Conservation (phyloP, 2,113 vertebrate species). For the Scopus umbretta region DNA sequence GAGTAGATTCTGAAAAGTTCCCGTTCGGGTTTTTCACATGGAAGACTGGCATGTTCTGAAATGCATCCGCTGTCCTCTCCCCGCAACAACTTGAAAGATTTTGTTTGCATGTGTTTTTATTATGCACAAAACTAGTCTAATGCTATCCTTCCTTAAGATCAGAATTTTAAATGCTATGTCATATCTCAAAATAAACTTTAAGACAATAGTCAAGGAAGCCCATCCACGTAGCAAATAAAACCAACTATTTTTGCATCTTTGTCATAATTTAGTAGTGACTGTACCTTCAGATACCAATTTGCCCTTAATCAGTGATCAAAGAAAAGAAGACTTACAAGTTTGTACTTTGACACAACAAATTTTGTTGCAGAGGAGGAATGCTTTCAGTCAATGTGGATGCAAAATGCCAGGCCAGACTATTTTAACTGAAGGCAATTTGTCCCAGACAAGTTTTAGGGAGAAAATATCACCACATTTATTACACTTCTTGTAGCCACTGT, state of each 20-base stretch:
- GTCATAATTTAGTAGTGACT: accelerated
- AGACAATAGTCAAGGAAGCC: not conserved
- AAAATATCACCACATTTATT: conserved; percentile 24
- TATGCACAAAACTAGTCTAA: not conserved
- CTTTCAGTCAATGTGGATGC: not conserved
- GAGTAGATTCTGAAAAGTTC: not conserved
- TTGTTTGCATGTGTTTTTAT: not conserved
- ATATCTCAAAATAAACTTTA: not conserved
- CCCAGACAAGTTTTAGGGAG: conserved; percentile 4
- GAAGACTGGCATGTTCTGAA: not conserved
- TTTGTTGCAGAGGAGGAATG: not conserved
- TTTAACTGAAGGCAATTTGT: not conserved
- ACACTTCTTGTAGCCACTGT: conserved; percentile 28
- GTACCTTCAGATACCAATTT: not conserved
- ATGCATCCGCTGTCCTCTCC: not conserved
- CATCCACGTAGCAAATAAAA: not conserved
- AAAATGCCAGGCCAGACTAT: not conserved
- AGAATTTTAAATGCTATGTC: not conserved
- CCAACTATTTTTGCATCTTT: not conserved
- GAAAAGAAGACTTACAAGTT: not conserved
- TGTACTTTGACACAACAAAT: not conserved
- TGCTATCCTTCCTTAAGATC: not conserved
- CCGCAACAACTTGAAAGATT: not conserved
- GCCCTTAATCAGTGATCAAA: not conserved
- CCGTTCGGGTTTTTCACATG: not conserved